A percentile compares a stretch with the other conserved stretches of the same genome.
Conservation (phyloP, 2,113 vertebrate species). For the Danionella cerebrum region DNA sequence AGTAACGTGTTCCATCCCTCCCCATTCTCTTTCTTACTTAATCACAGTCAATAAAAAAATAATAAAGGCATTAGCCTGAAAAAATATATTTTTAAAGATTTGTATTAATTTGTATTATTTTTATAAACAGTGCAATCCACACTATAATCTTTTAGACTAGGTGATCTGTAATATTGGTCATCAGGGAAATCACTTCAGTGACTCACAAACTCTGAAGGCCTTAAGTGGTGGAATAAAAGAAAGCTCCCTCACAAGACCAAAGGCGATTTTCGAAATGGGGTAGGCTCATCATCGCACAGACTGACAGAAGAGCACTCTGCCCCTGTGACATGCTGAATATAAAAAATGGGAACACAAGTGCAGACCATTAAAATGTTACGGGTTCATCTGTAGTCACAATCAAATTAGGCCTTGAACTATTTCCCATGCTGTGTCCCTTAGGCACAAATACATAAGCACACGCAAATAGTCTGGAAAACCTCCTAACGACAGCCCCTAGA, state of each 20-base stretch:
- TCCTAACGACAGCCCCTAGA: constrained; percentile 45
- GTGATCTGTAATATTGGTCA: background rate
- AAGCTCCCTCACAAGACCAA: background rate
- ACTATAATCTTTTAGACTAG: no score
- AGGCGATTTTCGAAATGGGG: background rate
- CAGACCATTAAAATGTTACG: constrained; percentile 23
- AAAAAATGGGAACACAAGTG: background rate
- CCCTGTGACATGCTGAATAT: constrained; percentile 7
- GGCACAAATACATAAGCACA: constrained; percentile 29
- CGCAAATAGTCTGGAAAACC: constrained; percentile 37
- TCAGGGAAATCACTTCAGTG: background rate
- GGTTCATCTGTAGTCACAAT: constrained; percentile 30
- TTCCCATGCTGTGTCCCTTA: constrained; percentile 12
- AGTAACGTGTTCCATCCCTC: no score
- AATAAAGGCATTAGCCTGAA: no score
- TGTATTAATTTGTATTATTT: no score
- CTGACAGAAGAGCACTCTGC: background rate
- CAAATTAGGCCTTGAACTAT: constrained; percentile 32
- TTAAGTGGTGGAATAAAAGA: background rate
- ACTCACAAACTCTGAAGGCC: background rate
- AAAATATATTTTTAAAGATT: no score
- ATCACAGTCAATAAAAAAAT: no score
- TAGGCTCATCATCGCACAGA: constrained; percentile 10
- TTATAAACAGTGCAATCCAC: no score
- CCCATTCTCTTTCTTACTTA: no score